Evolutionary conservation across 1,140 invertebrate genomes (phyloP).

Genomic region (Drosophila jambulina): DNA sequence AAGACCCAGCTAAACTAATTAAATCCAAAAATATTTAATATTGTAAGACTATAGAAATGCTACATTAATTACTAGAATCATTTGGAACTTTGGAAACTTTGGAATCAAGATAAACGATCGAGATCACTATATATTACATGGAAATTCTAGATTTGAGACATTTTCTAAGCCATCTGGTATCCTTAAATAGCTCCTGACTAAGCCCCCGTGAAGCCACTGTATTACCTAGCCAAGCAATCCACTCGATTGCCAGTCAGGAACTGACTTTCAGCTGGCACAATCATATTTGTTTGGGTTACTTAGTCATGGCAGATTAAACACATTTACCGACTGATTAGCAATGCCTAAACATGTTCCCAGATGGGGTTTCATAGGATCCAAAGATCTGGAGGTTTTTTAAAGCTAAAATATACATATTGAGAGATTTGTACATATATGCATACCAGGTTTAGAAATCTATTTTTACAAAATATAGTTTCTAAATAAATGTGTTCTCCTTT

Average conservation of each 20-base stretch:
- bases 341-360: neutral
- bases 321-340: neutral
- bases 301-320: neutral
- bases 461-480: neutral
- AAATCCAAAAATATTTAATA: no score
- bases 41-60: no score
- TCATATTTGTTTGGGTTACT: neutral
- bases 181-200: neutral
- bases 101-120: neutral
- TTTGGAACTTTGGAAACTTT: neutral
- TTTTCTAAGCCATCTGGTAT: neutral
- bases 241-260: neutral
- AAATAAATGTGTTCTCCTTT: no score
- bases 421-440: neutral
- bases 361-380: neutral
- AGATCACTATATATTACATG: neutral
- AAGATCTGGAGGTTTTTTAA: neutral
- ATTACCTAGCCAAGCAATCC: neutral
- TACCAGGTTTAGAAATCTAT: no score
- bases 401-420: neutral
- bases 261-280: neutral
- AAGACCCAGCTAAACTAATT: neutral
- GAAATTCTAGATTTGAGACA: no score
- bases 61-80: neutral
- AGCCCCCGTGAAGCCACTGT: neutral